Evolutionary conservation across 2,888 invertebrate species (phyloP).

Genomic region (Helobdella robusta): DNA sequence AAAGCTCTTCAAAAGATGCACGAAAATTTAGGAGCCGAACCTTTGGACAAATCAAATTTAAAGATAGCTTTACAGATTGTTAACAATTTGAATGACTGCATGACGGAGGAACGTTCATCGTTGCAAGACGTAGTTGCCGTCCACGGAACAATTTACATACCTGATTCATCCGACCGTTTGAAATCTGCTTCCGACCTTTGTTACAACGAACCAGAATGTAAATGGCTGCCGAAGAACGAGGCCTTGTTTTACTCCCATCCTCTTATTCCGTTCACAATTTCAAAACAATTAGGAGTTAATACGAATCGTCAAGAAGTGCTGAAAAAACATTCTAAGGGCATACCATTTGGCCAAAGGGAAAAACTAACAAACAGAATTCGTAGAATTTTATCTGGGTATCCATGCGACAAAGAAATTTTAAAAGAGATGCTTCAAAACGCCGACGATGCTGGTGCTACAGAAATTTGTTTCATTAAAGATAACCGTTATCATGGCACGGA

Average conservation of each 20-base stretch:
- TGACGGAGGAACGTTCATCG: slow-evolving; percentile 31
- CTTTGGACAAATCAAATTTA: slow-evolving; percentile 29
- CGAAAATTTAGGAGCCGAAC: slow-evolving; percentile 19
- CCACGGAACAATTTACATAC: slow-evolving; percentile 37
- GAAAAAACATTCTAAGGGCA: slow-evolving; percentile 34
- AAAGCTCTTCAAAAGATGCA: slow-evolving; percentile 29
- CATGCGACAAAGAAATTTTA: slow-evolving; percentile 41
- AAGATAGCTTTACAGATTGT: slow-evolving; percentile 34
- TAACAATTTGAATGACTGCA: slow-evolving; percentile 33
- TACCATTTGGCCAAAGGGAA: slow-evolving; percentile 44
- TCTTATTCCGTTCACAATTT: slow-evolving; percentile 37
- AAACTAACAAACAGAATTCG: slow-evolving; percentile 40
- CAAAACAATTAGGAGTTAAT: slow-evolving; percentile 37
- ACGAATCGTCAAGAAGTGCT: slow-evolving; percentile 35
- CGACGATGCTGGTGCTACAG: slow-evolving; percentile 38
- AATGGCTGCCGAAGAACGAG: slow-evolving; percentile 32
- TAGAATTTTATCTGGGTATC: slow-evolving; percentile 41
- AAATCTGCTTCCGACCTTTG: slow-evolving; percentile 37
- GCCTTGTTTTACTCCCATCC: slow-evolving; percentile 31
- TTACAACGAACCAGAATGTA: slow-evolving; percentile 39
- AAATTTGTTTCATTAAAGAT: slow-evolving; percentile 42
- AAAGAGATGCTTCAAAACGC: slow-evolving; percentile 43
- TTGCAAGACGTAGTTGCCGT: slow-evolving; percentile 30
- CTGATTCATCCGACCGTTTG: slow-evolving; percentile 37
- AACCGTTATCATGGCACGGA: slow-evolving; percentile 35